Evolutionary conservation across 2,888 invertebrate genomes (phyloP), one percentile per base, ranked within the genome.

Genomic region (Mythimna ferrago): DNA sequence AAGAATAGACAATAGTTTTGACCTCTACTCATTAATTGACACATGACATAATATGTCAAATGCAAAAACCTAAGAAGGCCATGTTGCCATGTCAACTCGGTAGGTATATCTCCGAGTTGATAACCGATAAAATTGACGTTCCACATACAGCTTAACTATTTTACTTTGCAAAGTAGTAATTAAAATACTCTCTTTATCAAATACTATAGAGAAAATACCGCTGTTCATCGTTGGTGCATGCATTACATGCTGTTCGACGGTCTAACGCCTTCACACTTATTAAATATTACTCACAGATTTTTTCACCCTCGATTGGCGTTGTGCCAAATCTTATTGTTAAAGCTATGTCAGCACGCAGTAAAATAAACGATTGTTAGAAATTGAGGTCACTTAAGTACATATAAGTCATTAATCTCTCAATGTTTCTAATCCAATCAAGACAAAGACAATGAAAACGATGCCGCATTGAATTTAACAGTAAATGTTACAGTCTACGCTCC

Each of bases 131-230:
- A 35, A n/a, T 19, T 32, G 53, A 19, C 54, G 62, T 66, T 56
- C 65, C 21, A 66, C 60, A 71, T 73, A 67, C 58, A 75, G 38
- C 76, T 41, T 53, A 56, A 38, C 44, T 71, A 79, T 71, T 71
- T 72, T 71, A 73, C 74, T n/a, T 73, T 72, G 74, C 61, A 72
- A 58, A 76, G 71, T 74, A 75, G 70, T 81, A 92, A 91, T 92
- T 90, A 91, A 64, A 62, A 84, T 64, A 86, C 91, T 93, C 91
- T 92, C 91, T 80, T 61, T 88, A 88, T 89, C 87, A 88, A 90
- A 90, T 84, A 85, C 81, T 73, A 48, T 85, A 86, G 90, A 88
- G 91, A 93, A 92, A 93, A 81, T 88, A 71, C 74, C 58, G 60
- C 73, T 78, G 80, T 76, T 53, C 71, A 78, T 63, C 84, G 82